Conservation (phyloP, 35 echinoderm and acorn worm genomes). For the Chiridota heheva region DNA sequence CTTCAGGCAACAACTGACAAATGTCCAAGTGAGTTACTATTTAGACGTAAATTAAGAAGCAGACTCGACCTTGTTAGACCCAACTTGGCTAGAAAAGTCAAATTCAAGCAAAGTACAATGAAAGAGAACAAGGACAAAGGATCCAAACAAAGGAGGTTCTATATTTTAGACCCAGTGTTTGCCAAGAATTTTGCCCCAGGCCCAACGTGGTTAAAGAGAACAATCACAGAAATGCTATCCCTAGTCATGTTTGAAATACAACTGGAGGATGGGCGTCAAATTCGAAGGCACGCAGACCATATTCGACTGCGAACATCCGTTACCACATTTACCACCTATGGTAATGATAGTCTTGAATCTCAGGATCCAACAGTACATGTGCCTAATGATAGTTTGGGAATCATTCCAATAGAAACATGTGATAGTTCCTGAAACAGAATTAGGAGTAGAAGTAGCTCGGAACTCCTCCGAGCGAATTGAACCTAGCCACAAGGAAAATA, state of each 20-base stretch:
- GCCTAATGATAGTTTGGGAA: too few species aligned
- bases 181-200: constrained; percentile 60
- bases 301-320: neutral
- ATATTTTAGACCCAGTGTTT: constrained; percentile 31
- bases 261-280: constrained; percentile 46
- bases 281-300: constrained; percentile 48
- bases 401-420: too few species aligned
- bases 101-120: constrained; percentile 46
- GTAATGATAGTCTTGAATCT: neutral
- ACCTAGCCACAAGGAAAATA: neutral
- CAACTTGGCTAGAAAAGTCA: constrained; percentile 22
- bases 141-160: constrained; percentile 27
- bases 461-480: neutral
- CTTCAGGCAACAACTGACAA: constrained; percentile 58
- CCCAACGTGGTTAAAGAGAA: constrained; percentile 48
- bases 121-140: constrained; percentile 21
- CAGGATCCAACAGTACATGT: neutral
- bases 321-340: neutral
- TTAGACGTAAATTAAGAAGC: constrained; percentile 45
- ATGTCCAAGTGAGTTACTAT: constrained; percentile 61
- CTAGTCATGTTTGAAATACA: constrained; percentile 24
- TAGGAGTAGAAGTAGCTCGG: too few species aligned
- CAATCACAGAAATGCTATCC: constrained; percentile 17
- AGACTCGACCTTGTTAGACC: constrained; percentile 42
- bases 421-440: too few species aligned